Conservation (phyloP, 2,888 invertebrate genomes). For the Hetaerina titia region DNA sequence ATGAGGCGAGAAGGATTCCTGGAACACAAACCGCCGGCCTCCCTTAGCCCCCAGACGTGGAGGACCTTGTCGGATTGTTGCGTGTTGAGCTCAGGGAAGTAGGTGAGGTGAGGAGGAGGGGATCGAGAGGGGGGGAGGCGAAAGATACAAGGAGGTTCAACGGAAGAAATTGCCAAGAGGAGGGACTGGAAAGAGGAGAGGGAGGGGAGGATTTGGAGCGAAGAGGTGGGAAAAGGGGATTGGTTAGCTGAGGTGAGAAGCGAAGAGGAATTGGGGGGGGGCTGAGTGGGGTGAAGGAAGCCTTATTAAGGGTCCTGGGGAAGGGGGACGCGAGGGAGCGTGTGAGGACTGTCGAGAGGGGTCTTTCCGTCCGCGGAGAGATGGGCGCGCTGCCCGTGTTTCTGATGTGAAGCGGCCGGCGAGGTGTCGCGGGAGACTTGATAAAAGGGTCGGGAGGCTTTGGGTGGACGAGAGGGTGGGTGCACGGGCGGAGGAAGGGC, state of each 20-base stretch:
- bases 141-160: neutral
- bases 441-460: no score
- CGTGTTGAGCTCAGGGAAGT: neutral
- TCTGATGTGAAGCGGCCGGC: neutral
- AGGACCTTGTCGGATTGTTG: no score
- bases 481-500: no score
- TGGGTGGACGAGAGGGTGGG: no score
- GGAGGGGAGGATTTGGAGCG: neutral
- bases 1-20: neutral
- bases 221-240: neutral
- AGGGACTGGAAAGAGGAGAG: neutral
- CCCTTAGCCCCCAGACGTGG: neutral
- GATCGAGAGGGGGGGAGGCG: neutral
- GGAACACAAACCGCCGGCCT: neutral
- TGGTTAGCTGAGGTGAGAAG: neutral
- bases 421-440: neutral
- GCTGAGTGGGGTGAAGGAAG: neutral
- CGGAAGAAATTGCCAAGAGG: slow-evolving; percentile 27
- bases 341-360: neutral
- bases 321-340: neutral
- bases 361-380: neutral
- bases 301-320: neutral
- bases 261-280: neutral
- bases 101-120: neutral
- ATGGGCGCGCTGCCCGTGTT: neutral